These are phyloP conservation scores for Bhutanitis thaidina DNA, from an alignment of 2,888 invertebrate species.

Conservation along the genomic window DNA sequence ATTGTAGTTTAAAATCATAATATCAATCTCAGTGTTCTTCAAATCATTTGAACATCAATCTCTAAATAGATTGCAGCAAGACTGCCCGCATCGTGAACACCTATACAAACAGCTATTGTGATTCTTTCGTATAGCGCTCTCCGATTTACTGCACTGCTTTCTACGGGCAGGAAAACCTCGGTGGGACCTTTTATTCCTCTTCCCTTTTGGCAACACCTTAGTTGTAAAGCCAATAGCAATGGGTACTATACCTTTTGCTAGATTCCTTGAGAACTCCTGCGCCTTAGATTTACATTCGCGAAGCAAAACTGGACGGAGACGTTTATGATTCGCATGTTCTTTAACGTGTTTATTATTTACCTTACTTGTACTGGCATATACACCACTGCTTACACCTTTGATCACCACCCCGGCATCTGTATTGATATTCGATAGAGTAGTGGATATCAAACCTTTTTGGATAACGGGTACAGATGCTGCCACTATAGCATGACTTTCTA, in stretches of 20 bases:
- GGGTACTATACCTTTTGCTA: constrained; percentile 25
- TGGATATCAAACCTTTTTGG: not conserved
- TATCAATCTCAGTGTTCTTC: no score
- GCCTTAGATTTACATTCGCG: constrained; percentile 39
- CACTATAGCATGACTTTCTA: not conserved
- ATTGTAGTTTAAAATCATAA: no score
- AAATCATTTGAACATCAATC: not conserved
- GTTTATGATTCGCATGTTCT: not conserved
- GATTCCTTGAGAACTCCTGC: constrained; percentile 28
- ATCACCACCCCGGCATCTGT: not conserved
- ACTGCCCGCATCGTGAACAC: constrained; percentile 20
- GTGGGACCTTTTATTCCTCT: not conserved
- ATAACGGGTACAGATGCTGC: not conserved
- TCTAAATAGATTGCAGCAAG: constrained; percentile 1
- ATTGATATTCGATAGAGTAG: not conserved
- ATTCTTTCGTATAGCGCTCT: constrained; percentile 1
- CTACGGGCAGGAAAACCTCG: not conserved
- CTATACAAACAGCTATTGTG: not conserved
- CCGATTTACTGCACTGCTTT: constrained; percentile 7
- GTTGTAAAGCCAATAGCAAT: not conserved
- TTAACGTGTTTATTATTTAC: constrained; percentile 3
- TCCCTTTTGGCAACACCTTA: not conserved
- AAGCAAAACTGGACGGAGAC: constrained; percentile 30
- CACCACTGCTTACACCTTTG: not conserved
- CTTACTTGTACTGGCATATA: constrained; percentile 13